These are phyloP conservation scores for Linnaemya vulpina DNA, from an alignment of 2,888 invertebrate species.

Conservation along the genomic window DNA sequence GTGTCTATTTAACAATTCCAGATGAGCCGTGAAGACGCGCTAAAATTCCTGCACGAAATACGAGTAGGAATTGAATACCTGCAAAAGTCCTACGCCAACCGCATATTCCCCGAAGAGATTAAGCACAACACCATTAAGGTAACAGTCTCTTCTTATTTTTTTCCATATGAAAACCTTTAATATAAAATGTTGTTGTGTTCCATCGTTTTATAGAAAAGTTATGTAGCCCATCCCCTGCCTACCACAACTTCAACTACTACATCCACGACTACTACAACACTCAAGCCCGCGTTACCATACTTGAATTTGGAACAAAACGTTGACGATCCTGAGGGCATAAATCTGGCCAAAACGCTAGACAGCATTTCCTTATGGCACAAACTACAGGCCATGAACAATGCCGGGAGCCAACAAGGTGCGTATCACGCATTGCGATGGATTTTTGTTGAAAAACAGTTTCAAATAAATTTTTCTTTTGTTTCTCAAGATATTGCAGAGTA, in stretches of 20 bases:
- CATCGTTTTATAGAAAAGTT: conserved; percentile 70
- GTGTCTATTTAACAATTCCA: conserved; percentile 77
- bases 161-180: not conserved
- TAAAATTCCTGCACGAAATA: conserved; percentile 89
- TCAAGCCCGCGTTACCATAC: conserved; percentile 75
- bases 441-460: not conserved
- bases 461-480: not conserved
- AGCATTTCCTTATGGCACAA: conserved; percentile 80
- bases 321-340: conserved; percentile 68
- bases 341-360: conserved; percentile 77
- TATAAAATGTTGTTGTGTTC: not conserved
- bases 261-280: conserved; percentile 77
- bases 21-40: conserved; percentile 90
- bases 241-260: conserved; percentile 75
- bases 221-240: conserved; percentile 63
- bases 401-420: conserved; percentile 73
- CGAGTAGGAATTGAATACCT: conserved; percentile 89
- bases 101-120: conserved; percentile 80
- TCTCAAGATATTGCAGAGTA: conserved; percentile 80
- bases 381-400: conserved; percentile 79
- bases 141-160: not conserved
- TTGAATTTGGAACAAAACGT: conserved; percentile 73
- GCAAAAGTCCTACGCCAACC: conserved; percentile 84
- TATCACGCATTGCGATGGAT: not conserved
- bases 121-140: conserved; percentile 80